Percentiles rank a stretch among this genome's conserved stretches.
Evolutionary conservation across 2,888 invertebrate species (phyloP).

Genomic region (Heliconius ismenius): DNA sequence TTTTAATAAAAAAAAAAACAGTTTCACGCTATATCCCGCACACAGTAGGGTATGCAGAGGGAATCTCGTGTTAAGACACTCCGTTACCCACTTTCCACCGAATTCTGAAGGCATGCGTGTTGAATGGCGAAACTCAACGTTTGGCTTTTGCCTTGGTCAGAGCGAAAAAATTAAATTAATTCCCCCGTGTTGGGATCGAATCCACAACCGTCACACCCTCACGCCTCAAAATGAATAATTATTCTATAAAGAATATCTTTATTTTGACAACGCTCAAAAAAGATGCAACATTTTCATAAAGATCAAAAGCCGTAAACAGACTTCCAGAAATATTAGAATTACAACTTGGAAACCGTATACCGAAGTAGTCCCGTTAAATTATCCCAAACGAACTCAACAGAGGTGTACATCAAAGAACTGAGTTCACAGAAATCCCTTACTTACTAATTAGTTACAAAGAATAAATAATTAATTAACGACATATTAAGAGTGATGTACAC

Average conservation of each 20-base stretch:
- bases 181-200: too few relatives aligned
- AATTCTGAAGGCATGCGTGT: too few relatives aligned
- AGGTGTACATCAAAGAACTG: conserved; percentile 58
- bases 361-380: conserved; percentile 54
- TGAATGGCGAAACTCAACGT: too few relatives aligned
- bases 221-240: neutral
- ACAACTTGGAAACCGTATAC: conserved; percentile 42
- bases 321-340: conserved; percentile 47
- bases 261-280: neutral
- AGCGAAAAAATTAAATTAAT: too few relatives aligned
- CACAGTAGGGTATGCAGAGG: too few relatives aligned
- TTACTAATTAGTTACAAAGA: conserved; percentile 50
- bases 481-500: conserved; percentile 49
- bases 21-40: too few relatives aligned
- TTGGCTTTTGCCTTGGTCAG: too few relatives aligned
- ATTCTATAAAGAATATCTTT: neutral
- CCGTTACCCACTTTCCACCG: too few relatives aligned
- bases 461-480: conserved; percentile 52
- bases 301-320: conserved; percentile 51
- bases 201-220: too few relatives aligned
- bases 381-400: conserved; percentile 55
- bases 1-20: neutral
- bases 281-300: conserved; percentile 42
- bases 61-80: too few relatives aligned
- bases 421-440: conserved; percentile 40